Evolutionary conservation across 2,113 vertebrate species (phyloP), one percentile per base, ranked within the genome.

Genomic region (Trochalopteron elliotii): DNA sequence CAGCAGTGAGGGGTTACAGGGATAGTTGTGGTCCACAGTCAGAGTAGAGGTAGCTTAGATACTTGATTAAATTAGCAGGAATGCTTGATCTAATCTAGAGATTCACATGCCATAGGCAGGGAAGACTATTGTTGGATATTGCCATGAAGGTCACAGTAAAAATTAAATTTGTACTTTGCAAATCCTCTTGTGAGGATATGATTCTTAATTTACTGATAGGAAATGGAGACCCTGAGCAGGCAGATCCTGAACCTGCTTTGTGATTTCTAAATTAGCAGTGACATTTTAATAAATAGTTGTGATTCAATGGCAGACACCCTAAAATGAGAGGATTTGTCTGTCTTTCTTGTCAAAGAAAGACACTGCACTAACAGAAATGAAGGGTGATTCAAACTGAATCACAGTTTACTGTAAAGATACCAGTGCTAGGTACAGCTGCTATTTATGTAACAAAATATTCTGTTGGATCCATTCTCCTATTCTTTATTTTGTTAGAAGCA

Each of bases 401-500:
- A 45, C 10, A 17, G 49, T 65, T 69, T 24, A 30, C 27, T 80
- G 69, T 52, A 45, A 52, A n/a, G 12, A 8, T 61, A 69, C 5
- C 10, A 42, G 27, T 64, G 30, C 35, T 87, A 31, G 27, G 19
- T 52, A 7, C 30, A 83, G 87, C 33, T 47, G 59, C n/a, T 82
- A 15, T 40, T 84, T 69, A 84, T 33, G 30, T 81, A 81, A 67
- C 20, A 22, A 71, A 89, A 40, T 55, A 13, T n/a, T 83, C 52
- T 50, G 16, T 24, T 89, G 74, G n/a, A 82, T 89, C 19, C 3
- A 7, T 93, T 87, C 19, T 68, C 24, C 64, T 80, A 10, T 30
- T 92, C 27, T 9, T 83, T 74, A 44, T 28, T 89, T 83, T 77
- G 40, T 70, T 68, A 71, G 69, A 87, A 69, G 50, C 69, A 75